Conservation (phyloP, 2,888 invertebrate genomes). For the Ypsolopha scabrella region DNA sequence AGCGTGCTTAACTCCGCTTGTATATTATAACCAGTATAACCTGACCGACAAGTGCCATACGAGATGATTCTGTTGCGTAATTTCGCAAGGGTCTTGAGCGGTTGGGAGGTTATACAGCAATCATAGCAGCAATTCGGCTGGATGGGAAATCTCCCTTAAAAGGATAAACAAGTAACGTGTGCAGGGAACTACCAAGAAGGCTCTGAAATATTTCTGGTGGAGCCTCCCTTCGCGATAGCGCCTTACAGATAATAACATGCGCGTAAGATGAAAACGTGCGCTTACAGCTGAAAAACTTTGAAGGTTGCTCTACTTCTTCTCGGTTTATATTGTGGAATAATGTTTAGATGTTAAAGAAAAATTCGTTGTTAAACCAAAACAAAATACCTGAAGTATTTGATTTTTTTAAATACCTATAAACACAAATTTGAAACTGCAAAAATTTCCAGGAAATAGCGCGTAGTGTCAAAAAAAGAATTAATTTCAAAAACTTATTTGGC, state of each 20-base stretch:
- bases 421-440: too few species aligned
- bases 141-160: constrained; percentile 64
- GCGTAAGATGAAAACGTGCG: constrained; percentile 7
- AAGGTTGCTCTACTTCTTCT: constrained; percentile 22
- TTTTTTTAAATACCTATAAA: too few species aligned
- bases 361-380: too few species aligned
- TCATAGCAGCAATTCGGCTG: constrained; percentile 59
- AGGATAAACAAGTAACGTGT: constrained; percentile 69
- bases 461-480: too few species aligned
- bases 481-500: too few species aligned
- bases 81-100: constrained; percentile 22
- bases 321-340: too few species aligned
- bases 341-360: too few species aligned
- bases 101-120: constrained; percentile 51
- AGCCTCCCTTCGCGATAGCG: constrained; percentile 33
- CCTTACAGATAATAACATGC: constrained; percentile 25
- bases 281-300: background rate
- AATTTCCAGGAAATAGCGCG: too few species aligned
- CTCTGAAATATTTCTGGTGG: constrained; percentile 42
- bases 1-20: constrained; percentile 33
- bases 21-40: constrained; percentile 20
- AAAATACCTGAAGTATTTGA: too few species aligned
- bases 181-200: constrained; percentile 58
- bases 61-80: background rate
- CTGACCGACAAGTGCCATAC: constrained; percentile 16